Conservation (phyloP, 2,113 vertebrate genomes). For the Tragulus kanchil region DNA sequence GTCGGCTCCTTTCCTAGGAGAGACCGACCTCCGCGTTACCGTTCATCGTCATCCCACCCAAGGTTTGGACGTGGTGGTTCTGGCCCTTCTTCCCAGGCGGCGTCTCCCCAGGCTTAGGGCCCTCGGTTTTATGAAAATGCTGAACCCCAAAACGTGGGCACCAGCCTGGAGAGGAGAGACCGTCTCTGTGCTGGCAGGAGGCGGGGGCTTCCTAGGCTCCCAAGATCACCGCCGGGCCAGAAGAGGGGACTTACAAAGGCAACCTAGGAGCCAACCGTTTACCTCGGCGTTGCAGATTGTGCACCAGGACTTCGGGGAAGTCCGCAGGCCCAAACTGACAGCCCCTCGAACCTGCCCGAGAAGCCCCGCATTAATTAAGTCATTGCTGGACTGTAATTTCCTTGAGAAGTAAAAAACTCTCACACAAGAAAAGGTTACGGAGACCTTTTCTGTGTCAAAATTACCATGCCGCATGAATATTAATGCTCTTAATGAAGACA, state of each 20-base stretch:
- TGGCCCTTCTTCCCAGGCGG: background rate
- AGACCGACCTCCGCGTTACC: background rate
- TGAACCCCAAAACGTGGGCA: fast-evolving
- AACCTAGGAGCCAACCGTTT: fast-evolving
- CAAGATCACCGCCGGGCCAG: background rate
- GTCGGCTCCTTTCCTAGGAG: background rate
- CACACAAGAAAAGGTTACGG: conserved; percentile 99
- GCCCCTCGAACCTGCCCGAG: conserved; percentile 94
- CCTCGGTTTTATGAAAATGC: background rate
- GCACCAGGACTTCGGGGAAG: fast-evolving
- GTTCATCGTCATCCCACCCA: fast-evolving
- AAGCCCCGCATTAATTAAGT: conserved; percentile 99
- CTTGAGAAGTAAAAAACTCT: conserved; percentile 99
- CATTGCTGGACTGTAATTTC: conserved; percentile 99
- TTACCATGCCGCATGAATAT: conserved; percentile 99
- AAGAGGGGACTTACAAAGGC: background rate
- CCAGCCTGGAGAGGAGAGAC: fast-evolving
- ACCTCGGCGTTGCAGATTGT: too few species aligned
- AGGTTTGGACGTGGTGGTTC: background rate
- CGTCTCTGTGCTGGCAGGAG: fast-evolving
- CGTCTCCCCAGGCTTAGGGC: fast-evolving
- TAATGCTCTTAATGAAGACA: conserved; percentile 99
- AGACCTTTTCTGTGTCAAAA: conserved; percentile 99
- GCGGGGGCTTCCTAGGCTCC: background rate
- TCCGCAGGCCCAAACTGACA: conserved; percentile 97